Conservation (phyloP, 2,888 invertebrate genomes). For the Hofmannophila pseudospretella region DNA sequence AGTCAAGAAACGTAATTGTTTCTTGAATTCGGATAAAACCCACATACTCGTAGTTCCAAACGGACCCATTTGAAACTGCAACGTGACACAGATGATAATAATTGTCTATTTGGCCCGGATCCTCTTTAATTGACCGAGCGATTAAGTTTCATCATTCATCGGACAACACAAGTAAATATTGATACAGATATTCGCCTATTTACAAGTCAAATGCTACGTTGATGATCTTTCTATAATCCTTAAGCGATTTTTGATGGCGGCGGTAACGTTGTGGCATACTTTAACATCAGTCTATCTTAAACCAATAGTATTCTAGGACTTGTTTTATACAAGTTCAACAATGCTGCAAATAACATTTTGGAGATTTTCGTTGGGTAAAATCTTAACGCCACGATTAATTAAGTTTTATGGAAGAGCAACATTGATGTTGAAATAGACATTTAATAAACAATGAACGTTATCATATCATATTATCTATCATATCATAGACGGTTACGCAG, state of each 20-base stretch:
- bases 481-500: background rate
- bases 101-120: slow-evolving; percentile 37
- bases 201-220: slow-evolving; percentile 33
- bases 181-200: slow-evolving; percentile 39
- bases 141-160: slow-evolving; percentile 47
- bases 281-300: too few relatives aligned
- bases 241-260: slow-evolving; percentile 64
- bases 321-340: too few relatives aligned
- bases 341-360: too few relatives aligned
- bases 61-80: slow-evolving; percentile 25
- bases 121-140: slow-evolving; percentile 41
- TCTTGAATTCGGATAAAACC: slow-evolving; percentile 13
- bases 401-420: too few relatives aligned
- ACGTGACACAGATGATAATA: slow-evolving; percentile 36
- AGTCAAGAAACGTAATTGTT: slow-evolving; percentile 12
- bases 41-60: slow-evolving; percentile 10
- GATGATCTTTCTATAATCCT: slow-evolving; percentile 43
- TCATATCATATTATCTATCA: too few relatives aligned
- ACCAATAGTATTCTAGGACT: too few relatives aligned
- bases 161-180: slow-evolving; percentile 44
- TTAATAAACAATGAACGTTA: slow-evolving; percentile 2
- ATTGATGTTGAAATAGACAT: background rate
- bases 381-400: too few relatives aligned
- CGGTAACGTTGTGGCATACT: slow-evolving; percentile 22
- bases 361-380: background rate